phyloP scores from a whole-genome alignment of 2,113 vertebrate species.

The Microcebus griseorufus region DNA sequence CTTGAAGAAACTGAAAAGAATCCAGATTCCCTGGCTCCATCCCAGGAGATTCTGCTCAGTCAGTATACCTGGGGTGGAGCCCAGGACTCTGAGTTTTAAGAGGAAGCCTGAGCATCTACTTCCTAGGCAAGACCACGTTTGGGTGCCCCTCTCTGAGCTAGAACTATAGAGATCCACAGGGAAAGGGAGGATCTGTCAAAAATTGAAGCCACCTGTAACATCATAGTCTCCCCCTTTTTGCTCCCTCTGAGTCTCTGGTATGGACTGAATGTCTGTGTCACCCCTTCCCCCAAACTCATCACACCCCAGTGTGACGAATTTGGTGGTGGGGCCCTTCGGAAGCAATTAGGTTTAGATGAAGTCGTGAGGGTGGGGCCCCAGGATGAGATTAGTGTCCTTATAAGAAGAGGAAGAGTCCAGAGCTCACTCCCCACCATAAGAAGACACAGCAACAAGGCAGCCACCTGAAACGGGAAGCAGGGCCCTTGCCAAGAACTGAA shows the following conservation, averaged over 20 bases:
- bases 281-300: too few species aligned
- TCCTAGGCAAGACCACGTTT: neutral
- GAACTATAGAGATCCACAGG: neutral
- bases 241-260: neutral
- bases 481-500: neutral
- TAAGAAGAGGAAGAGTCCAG: neutral
- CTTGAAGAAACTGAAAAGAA: neutral
- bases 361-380: neutral
- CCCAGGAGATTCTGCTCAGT: neutral
- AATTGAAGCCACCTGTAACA: neutral
- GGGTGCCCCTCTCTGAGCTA: neutral
- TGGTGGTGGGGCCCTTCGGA: neutral
- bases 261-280: neutral
- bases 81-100: neutral
- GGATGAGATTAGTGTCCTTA: neutral
- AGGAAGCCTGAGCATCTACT: neutral
- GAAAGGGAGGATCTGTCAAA: neutral
- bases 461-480: neutral
- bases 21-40: neutral
- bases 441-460: accelerated
- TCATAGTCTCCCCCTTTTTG: neutral
- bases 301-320: too few species aligned
- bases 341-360: neutral
- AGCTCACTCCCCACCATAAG: neutral
- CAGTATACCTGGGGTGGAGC: neutral